Conservation (phyloP, 2,797 vertebrate species). For the Knipowitschia caucasica region DNA sequence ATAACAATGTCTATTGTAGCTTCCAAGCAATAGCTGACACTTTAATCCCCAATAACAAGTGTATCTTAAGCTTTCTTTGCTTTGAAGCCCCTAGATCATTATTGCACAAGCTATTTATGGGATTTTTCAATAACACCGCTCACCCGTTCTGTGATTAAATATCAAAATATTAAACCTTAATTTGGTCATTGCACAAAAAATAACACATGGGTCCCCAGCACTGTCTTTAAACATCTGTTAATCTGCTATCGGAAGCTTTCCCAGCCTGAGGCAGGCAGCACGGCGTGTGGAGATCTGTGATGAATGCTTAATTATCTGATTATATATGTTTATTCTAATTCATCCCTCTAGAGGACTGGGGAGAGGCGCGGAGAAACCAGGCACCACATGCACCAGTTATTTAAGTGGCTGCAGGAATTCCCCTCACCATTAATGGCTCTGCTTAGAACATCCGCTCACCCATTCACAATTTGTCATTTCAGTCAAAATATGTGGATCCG, state of each 20-base stretch:
- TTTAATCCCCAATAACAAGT: conserved; percentile 24
- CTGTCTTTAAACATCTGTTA: conserved; percentile 67
- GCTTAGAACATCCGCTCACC: conserved; percentile 45
- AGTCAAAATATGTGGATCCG: conserved; percentile 56
- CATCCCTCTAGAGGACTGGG: conserved; percentile 64
- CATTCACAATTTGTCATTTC: conserved; percentile 58
- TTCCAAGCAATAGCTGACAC: conserved; percentile 41
- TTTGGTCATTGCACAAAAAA: conserved; percentile 44
- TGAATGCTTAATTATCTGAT: conserved; percentile 76
- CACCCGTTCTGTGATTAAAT: conserved; percentile 4
- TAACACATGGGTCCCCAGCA: conserved; percentile 45
- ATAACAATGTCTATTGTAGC: conserved; percentile 39
- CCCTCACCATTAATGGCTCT: conserved; percentile 41
- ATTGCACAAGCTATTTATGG: background rate
- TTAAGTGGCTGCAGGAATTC: conserved; percentile 57
- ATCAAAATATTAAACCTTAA: conserved; percentile 33
- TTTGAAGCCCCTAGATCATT: conserved; percentile 19
- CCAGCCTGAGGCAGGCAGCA: conserved; percentile 48
- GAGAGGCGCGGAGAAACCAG: conserved; percentile 47
- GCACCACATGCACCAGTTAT: conserved; percentile 40
- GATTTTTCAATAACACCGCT: conserved; percentile 1
- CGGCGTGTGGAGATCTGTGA: conserved; percentile 39
- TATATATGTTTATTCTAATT: conserved; percentile 79
- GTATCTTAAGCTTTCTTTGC: conserved; percentile 16
- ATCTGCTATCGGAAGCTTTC: conserved; percentile 60